Evolutionary conservation across 2,797 vertebrate genomes (phyloP).

Genomic region (Enteromius paludinosus): DNA sequence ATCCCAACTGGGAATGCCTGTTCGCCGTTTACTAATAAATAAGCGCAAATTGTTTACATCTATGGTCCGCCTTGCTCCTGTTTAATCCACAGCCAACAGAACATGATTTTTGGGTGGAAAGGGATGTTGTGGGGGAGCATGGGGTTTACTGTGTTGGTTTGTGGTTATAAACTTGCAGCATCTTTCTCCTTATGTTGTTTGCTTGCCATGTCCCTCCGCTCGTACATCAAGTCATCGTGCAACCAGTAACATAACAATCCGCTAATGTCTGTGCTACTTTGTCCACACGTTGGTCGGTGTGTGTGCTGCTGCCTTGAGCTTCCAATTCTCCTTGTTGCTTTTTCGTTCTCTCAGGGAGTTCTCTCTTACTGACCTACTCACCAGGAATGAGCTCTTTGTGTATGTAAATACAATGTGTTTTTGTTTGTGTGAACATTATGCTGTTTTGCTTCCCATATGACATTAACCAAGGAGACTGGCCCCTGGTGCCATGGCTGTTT

Average conservation of each 20-base stretch:
- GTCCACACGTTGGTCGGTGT: neutral
- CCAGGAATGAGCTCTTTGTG: constrained; percentile 63
- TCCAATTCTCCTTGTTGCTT: constrained; percentile 47
- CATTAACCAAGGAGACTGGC: constrained; percentile 64
- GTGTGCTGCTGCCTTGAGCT: constrained; percentile 6
- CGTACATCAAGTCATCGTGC: constrained; percentile 10
- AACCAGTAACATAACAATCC: constrained; percentile 5
- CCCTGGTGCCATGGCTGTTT: constrained; percentile 58
- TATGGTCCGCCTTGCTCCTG: constrained; percentile 10
- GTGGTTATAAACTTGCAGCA: neutral
- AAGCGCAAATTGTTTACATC: neutral
- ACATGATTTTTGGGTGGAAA: neutral
- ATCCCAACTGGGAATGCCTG: constrained; percentile 47
- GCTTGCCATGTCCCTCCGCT: constrained; percentile 24
- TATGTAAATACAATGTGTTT: constrained; percentile 70
- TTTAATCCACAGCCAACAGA: neutral
- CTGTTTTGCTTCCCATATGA: constrained; percentile 71
- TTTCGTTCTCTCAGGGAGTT: neutral
- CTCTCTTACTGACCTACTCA: constrained; percentile 45
- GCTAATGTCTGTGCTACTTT: neutral
- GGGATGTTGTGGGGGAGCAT: neutral
- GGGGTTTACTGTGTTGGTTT: neutral
- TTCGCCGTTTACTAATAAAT: constrained; percentile 36
- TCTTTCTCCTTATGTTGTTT: constrained; percentile 51
- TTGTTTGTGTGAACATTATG: constrained; percentile 67